Conservation (phyloP, 2,888 invertebrate genomes). For the Panorpa germanica region DNA sequence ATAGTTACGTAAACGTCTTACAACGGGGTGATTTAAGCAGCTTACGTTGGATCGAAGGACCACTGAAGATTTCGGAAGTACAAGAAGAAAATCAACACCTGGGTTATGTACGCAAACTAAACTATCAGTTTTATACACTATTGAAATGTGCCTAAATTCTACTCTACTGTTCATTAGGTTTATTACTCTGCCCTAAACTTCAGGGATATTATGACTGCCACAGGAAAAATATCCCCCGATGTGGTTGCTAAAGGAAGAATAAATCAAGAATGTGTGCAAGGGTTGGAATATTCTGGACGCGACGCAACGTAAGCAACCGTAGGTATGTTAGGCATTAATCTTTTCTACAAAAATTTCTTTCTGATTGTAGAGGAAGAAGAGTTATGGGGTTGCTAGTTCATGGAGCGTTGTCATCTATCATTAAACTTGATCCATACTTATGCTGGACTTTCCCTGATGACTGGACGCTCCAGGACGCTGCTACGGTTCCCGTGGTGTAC, state of each 20-base stretch:
- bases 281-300: conserved; percentile 39
- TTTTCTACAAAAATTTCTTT: conserved; percentile 10
- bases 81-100: too few species aligned
- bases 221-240: conserved; percentile 69
- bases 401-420: conserved; percentile 8
- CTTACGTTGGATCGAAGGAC: conserved; percentile 53
- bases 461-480: conserved; percentile 49
- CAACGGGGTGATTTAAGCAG: conserved; percentile 65
- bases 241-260: conserved; percentile 41
- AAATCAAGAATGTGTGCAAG: conserved; percentile 38
- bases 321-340: not conserved
- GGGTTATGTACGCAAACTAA: conserved; percentile 22
- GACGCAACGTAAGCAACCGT: conserved; percentile 26
- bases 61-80: conserved; percentile 22
- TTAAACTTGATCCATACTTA: conserved; percentile 28
- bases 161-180: conserved; percentile 24
- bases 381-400: conserved; percentile 29
- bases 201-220: conserved; percentile 77
- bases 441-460: conserved; percentile 44
- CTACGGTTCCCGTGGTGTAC: conserved; percentile 54
- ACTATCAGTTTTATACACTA: not conserved
- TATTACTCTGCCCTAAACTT: conserved; percentile 67
- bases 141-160: not conserved
- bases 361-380: conserved; percentile 30
- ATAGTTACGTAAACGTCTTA: conserved; percentile 50